These are phyloP conservation scores for Limnephilus marmoratus DNA, from an alignment of 2,888 invertebrate species.

Conservation along the genomic window DNA sequence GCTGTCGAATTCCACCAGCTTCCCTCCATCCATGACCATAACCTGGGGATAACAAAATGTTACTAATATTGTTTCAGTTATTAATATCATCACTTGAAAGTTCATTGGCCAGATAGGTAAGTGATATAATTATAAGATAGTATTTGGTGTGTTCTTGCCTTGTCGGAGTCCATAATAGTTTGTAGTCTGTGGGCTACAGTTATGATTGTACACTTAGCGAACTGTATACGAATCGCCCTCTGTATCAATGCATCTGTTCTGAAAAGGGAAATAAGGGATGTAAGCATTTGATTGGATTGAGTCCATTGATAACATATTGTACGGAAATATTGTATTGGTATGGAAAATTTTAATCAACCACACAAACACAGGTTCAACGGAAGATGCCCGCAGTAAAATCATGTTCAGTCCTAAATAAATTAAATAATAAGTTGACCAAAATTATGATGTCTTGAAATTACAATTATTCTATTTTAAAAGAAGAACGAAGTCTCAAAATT, in stretches of 20 bases:
- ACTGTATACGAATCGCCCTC: conserved; percentile 86
- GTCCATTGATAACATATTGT: too few species aligned
- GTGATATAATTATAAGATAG: neutral
- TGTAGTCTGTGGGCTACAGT: conserved; percentile 94
- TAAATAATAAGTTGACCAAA: too few species aligned
- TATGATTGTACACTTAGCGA: conserved; percentile 88
- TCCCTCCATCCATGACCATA: conserved; percentile 80
- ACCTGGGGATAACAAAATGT: conserved; percentile 71
- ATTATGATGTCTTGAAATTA: neutral
- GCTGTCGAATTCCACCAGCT: conserved; percentile 83
- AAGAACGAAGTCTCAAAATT: neutral
- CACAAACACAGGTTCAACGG: too few species aligned
- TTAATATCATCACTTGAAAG: neutral
- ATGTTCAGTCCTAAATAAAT: too few species aligned
- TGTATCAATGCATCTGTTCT: conserved; percentile 90
- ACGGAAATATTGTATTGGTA: too few species aligned
- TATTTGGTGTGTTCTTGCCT: conserved; percentile 71
- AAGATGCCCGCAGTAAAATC: too few species aligned
- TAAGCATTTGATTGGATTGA: neutral
- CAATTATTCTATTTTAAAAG: neutral
- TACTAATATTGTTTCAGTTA: neutral
- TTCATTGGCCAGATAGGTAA: neutral
- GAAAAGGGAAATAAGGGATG: conserved; percentile 52
- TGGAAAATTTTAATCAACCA: too few species aligned
- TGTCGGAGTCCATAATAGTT: conserved; percentile 86